Evolutionary conservation across 2,888 invertebrate species (phyloP), one percentile per base, ranked within the genome.

Genomic region (Thymelicus sylvestris): DNA sequence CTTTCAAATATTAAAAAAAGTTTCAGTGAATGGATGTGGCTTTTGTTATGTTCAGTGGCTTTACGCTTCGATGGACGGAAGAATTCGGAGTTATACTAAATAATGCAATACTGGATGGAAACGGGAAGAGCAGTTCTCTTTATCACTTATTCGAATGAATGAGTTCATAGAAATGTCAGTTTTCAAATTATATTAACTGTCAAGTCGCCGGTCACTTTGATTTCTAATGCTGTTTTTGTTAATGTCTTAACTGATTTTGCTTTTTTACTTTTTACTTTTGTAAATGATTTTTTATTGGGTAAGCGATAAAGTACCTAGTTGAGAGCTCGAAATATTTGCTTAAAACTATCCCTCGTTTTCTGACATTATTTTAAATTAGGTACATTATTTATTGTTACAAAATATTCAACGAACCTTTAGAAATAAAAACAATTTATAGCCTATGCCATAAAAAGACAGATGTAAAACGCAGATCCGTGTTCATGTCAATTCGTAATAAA

Each of bases 1-100:
- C 60, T 70, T 39, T 47, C 65, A 41, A 60, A 70, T 70, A 70
- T 70, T 70, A 70, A 70, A 64, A 70, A 64, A 64, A 69, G 69
- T 63, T 38, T 57, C 15, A 59, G 60, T 44, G 70, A 70, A 70
- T 60, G 39, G 41, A 61, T 61, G 48, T 31, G 59, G 44, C 70
- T 70, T 70, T 60, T 70, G 64, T 70, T 65, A 24, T 41, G 64
- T 31, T 38, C 48, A 47, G 59, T 48, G 24, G 60, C 65, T 60
- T 61, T 59, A 60, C 52, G 60, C 41, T 52, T 64, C 63, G 64
- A 15, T 44, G 41, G 63, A 63, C 13, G 12, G 15, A 68, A 70
- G 64, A 41, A 65, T 70, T 65, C 38, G 39, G 24, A 15, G 57
- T 24, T 19, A n/a, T 44, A 64, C 50, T 63, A 69, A 64, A 39